Base-by-base conservation (phyloP, 1,140 invertebrate genomes). In the Trissolcus basalis region DNA sequence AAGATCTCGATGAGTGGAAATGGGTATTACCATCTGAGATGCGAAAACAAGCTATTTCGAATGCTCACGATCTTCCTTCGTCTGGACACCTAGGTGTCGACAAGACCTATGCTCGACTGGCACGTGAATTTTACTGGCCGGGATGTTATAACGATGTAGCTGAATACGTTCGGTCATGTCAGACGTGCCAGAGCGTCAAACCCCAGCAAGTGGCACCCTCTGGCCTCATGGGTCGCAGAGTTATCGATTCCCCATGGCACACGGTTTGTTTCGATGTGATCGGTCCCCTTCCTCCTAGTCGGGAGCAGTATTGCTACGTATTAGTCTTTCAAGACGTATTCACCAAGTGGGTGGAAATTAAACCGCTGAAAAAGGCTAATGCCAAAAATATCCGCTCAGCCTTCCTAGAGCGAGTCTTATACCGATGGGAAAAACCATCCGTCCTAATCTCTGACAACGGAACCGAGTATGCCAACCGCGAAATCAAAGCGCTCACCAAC, bases 211-310 rank as follows among this genome's bases (percentile, higher is more conserved):
- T 9, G 9, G 2, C 19, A 6, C 12, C 51, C 53, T 0, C 10
- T 0, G 51, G 63, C 4, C 39, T 64, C 9, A 53, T 64, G 49
- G 19, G 35, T 11, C 14, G 16, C 16, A 16, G 4, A 33, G 14
- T 33, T 39, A 13, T 8, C 10, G 3, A 13, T 5, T 1, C 11
- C 19, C 63, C 53, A 0, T 67, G 63, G 63, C 10, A 27, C 0
- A 53, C 49, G 1, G 64, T 84, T 7, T 71, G 79, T 0, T 55
- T 64, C 0, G 84, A 86, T 68, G 41, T 83, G 9, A 77, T 82
- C 32, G 85, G 86, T 36, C 64, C 68, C 0, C 77, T 83, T 0
- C 55, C 70, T 0, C 45, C 32, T 0, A 69, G 59, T 14, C 44
- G 19, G 43, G 48, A 12, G 0, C 39, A 54, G 0, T 51, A 12